Evolutionary conservation across 92 coral and sea anemone species (phyloP), one percentile per base, ranked within the genome.

Genomic region (Phenganax marumi): DNA sequence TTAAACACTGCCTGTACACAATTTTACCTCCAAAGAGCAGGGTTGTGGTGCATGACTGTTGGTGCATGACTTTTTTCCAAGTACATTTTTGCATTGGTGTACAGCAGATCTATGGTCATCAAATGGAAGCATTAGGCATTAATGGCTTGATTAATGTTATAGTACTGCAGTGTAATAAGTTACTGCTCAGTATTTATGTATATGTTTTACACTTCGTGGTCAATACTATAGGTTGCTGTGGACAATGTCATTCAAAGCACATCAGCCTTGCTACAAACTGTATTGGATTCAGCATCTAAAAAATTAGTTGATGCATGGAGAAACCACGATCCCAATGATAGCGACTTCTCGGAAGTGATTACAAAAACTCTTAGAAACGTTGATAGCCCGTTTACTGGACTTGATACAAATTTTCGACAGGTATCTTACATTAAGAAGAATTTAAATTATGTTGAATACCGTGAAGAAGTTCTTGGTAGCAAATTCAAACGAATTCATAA

Each of bases 371-470:
- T 76, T 11, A 54, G 47, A 56, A 76, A 76, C 39, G 81, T 76
- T 4, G n/a, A 13, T 53, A 3, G 68, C 23, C 81, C 81, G 25
- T 76, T 76, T 76, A 2, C 1, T 53, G 68, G 18, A 76, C 55
- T 53, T 14, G 81, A 23, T 9, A 43, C 76, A 33, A 33, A 70
- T 7, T 70, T 70, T 19, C 52, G 21, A 21, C 76, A 70, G 55
- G 55, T 4, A 24, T 76, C 81, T 25, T 76, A 76, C 48, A 76
- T 76, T 14, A 76, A 76, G 68, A 54, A 76, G 50, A 53, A 76
- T 56, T 56, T 76, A 19, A 52, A 76, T 76, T 76, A 76, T 76
- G 81, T 76, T 19, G 51, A 76, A 18, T 53, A 25, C 22, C 65
- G 52, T 25, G 81, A 76, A 56, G 81, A 17, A 16, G 66, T 76